These are phyloP conservation scores for Euplexia lucipara DNA, from an alignment of 2,888 invertebrate species.

Conservation along the genomic window DNA sequence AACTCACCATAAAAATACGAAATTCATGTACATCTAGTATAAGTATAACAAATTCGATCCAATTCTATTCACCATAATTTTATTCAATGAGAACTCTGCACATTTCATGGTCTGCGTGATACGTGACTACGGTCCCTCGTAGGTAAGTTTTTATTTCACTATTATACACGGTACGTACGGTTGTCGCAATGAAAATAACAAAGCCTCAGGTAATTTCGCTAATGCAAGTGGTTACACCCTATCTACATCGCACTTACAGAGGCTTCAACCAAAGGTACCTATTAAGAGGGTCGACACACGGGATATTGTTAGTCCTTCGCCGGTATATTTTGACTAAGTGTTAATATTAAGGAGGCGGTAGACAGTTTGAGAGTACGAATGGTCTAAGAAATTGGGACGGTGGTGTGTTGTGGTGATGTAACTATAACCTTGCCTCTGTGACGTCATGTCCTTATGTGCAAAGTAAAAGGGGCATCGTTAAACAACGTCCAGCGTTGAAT, in stretches of 20 bases:
- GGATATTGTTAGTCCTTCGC: constrained; percentile 81
- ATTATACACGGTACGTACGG: constrained; percentile 72
- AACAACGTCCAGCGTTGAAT: too few relatives aligned
- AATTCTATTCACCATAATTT: constrained; percentile 12
- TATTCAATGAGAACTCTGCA: constrained; percentile 44
- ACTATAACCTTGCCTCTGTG: constrained; percentile 27
- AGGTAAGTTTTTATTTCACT: constrained; percentile 69
- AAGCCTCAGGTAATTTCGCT: constrained; percentile 90
- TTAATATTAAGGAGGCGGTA: constrained; percentile 77
- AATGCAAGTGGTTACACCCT: constrained; percentile 90
- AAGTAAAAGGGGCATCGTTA: too few relatives aligned
- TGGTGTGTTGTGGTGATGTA: constrained; percentile 25
- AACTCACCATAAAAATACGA: constrained; percentile 14
- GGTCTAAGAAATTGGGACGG: constrained; percentile 64
- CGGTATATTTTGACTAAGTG: constrained; percentile 84
- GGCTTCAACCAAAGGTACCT: constrained; percentile 82
- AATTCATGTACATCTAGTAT: constrained; percentile 17
- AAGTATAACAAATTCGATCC: constrained; percentile 1
- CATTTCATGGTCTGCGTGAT: constrained; percentile 45
- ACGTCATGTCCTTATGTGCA: too few relatives aligned
- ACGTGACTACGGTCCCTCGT: constrained; percentile 55
- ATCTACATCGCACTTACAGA: constrained; percentile 88
- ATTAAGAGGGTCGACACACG: constrained; percentile 85
- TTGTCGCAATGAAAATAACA: constrained; percentile 90
- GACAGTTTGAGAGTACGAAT: constrained; percentile 68